Evolutionary conservation across 1,140 invertebrate genomes (phyloP).

Genomic region (Drosophila albomicans): DNA sequence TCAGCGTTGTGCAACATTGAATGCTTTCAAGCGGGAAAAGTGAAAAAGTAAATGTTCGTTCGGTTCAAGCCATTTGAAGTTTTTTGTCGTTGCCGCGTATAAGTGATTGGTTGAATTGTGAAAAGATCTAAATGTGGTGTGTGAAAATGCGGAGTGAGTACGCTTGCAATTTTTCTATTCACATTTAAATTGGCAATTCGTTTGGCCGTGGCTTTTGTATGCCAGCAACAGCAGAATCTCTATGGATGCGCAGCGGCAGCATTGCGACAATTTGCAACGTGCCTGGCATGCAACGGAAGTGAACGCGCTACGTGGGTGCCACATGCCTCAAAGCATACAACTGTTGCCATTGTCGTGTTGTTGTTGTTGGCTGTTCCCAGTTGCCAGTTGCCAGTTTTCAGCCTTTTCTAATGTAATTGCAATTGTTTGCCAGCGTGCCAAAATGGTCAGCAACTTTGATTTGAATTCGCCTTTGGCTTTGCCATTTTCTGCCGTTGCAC

Average conservation of each 20-base stretch:
- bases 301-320: conserved; percentile 70
- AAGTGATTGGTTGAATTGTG: conserved; percentile 78
- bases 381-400: conserved; percentile 2
- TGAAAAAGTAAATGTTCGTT: background rate
- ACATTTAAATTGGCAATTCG: conserved; percentile 83
- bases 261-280: conserved; percentile 82
- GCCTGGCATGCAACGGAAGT: conserved; percentile 81
- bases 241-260: conserved; percentile 59
- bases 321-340: conserved; percentile 32
- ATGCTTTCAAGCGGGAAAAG: background rate
- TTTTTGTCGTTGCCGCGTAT: conserved; percentile 2
- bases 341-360: conserved; percentile 39
- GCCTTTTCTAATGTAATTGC: conserved; percentile 80
- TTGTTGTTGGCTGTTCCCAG: background rate
- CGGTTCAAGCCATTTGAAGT: background rate
- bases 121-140: conserved; percentile 37
- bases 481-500: conserved; percentile 41
- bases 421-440: conserved; percentile 69
- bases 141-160: conserved; percentile 15
- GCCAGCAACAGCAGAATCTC: conserved; percentile 19
- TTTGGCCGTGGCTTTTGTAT: conserved; percentile 77
- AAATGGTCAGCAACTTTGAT: conserved; percentile 59
- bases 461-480: conserved; percentile 23
- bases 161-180: conserved; percentile 80
- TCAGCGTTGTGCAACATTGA: background rate